These are phyloP conservation scores for Agrochola macilenta DNA, from an alignment of 2,888 invertebrate species.

Conservation along the genomic window DNA sequence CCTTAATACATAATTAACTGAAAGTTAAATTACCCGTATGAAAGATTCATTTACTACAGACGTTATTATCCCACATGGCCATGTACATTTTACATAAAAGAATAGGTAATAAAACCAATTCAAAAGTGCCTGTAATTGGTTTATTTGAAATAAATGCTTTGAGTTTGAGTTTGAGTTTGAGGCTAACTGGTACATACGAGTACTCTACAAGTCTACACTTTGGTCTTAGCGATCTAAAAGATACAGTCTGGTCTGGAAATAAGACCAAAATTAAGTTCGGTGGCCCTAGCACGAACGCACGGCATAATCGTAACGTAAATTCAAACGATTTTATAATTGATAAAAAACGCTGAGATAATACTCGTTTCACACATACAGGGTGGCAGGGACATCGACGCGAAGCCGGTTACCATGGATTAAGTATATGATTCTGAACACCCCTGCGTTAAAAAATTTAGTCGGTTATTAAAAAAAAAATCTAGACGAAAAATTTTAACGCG, in stretches of 20 bases:
- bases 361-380: too few species aligned
- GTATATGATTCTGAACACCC: too few species aligned
- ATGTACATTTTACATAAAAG: background rate
- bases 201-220: background rate
- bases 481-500: too few species aligned
- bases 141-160: too few species aligned
- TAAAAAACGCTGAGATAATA: too few species aligned
- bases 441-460: too few species aligned
- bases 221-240: background rate
- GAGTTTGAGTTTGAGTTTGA: too few species aligned
- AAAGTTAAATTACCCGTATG: constrained; percentile 25
- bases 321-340: background rate
- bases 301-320: background rate
- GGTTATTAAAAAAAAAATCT: too few species aligned
- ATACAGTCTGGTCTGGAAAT: background rate
- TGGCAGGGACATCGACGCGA: too few species aligned
- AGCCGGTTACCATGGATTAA: too few species aligned
- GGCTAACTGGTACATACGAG: background rate
- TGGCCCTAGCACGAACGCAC: background rate
- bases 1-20: constrained; percentile 13
- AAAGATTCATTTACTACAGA: constrained; percentile 6
- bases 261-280: background rate
- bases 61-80: background rate
- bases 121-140: too few species aligned
- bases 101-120: constrained; percentile 32